phyloP scores from a whole-genome alignment of 53 echinoderm and acorn worm genomes.

The Echinarachnius parma region DNA sequence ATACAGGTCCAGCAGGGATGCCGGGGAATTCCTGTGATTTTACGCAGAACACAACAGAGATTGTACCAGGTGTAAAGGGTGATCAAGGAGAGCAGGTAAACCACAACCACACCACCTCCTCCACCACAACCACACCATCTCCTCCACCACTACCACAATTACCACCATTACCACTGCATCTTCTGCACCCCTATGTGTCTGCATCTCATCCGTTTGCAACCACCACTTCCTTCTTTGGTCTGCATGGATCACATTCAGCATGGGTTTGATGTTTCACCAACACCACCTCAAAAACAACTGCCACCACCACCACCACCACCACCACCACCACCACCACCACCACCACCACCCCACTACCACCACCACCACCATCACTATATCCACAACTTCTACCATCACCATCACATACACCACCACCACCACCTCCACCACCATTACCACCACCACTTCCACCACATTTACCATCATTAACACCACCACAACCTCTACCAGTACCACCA shows the following conservation, averaged over 20 bases:
- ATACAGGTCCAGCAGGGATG: slow-evolving; percentile 44
- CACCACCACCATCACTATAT: too few relatives aligned
- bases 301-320: slow-evolving; percentile 19
- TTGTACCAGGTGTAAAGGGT: slow-evolving; percentile 27
- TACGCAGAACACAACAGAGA: background rate
- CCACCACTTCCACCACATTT: background rate
- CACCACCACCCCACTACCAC: slow-evolving; percentile 2
- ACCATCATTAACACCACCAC: background rate
- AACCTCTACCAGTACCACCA: slow-evolving; percentile 4
- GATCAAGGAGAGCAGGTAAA: slow-evolving; percentile 34
- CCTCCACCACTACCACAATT: slow-evolving; percentile 8
- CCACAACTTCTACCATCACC: too few relatives aligned
- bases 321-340: slow-evolving; percentile 4
- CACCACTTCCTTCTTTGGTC: background rate
- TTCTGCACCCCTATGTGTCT: too few relatives aligned
- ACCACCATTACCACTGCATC: background rate
- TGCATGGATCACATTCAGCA: too few relatives aligned
- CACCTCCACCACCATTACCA: background rate
- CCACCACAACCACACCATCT: slow-evolving; percentile 4
- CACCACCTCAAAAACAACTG: background rate
- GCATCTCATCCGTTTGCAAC: too few relatives aligned
- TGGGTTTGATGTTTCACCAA: too few relatives aligned
- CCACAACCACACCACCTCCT: too few relatives aligned
- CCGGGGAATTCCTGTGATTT: slow-evolving; percentile 33
- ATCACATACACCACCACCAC: background rate